Evolutionary conservation across 64 coral and sea anemone species (phyloP).

Genomic region (Astreopora myriophthalma): DNA sequence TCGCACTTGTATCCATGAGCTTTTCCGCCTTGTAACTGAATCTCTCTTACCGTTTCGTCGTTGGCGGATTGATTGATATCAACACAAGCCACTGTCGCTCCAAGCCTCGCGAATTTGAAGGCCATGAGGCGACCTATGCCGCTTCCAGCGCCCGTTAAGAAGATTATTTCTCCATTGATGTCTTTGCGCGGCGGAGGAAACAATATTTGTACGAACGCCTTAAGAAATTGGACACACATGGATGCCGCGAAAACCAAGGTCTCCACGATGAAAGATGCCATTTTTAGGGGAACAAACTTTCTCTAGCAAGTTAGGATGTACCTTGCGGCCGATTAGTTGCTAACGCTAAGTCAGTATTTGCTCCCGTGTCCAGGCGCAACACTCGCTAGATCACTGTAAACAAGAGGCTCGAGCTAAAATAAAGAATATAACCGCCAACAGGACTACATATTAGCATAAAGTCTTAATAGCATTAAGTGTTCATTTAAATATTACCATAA

Average conservation of each 20-base stretch:
- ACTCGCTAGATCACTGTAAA: no score
- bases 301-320: no score
- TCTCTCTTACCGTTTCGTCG: constrained; percentile 74
- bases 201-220: constrained; percentile 63
- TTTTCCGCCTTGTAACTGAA: constrained; percentile 57
- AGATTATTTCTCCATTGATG: constrained; percentile 70
- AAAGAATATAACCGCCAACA: no score
- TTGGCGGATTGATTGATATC: constrained; percentile 91
- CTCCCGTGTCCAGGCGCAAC: no score
- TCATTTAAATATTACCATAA: no score
- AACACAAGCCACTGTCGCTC: constrained; percentile 77
- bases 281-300: no score
- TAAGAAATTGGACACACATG: constrained; percentile 49
- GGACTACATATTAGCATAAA: no score
- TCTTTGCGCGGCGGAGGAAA: constrained; percentile 67
- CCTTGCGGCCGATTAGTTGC: no score
- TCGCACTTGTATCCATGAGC: constrained; percentile 83
- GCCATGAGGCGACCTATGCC: constrained; percentile 80
- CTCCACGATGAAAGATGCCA: constrained; percentile 68
- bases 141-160: constrained; percentile 86
- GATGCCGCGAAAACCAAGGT: constrained; percentile 4
- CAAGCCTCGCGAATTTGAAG: constrained; percentile 83
- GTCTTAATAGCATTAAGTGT: no score
- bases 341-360: no score
- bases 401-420: no score